Base-by-base conservation (phyloP, 1,140 invertebrate species). In the Lepidurus packardi region DNA sequence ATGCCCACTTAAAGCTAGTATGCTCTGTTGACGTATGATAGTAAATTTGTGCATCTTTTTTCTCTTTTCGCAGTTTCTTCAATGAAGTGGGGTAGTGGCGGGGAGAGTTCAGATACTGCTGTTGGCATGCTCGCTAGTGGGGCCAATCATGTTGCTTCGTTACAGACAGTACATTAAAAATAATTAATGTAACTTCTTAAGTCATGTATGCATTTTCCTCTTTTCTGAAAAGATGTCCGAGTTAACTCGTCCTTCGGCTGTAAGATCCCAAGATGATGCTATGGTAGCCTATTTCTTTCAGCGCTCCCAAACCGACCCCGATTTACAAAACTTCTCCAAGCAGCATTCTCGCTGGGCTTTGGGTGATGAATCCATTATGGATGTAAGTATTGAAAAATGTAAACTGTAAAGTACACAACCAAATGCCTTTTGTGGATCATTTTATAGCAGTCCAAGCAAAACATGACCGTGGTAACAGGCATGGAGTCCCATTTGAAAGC, bases 231-330 rank as follows among this genome's bases (percentile, higher is more conserved):
- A 78, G 78, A 74, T 75, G 73, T 44, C 78, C 41, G 78, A 78
- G 25, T 75, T 78, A 47, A 25, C 78, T 74, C 73, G 78, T 16
- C 73, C 73, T 42, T 43, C 53, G 41, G 43, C 80, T 34, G 79
- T 81, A 78, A 87, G 90, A 82, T 86, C 89, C 80, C 92, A 93
- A 86, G 93, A 95, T 85, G 94, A 95, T 88, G 92, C 92, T 77
- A 91, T 92, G 84, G 93, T 95, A 80, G 91, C 92, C 81, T 95
- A 95, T 85, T 91, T 94, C 78, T 95, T 93, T 85, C 93, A 94
- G 86, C 86, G 93, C 81, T 90, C 90, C 34, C 90, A 92, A 78
- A 88, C 89, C 78, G 92, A 94, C 84, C 87, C 89, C 74, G 92
- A 93, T 82, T 90, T 93, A 82, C 90, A 90, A 81, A 89, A 81